Percentiles rank a stretch among this genome's conserved stretches.
Evolutionary conservation across 92 coral and sea anemone genomes (phyloP).

Genomic region (Scolanthus callimorphus): DNA sequence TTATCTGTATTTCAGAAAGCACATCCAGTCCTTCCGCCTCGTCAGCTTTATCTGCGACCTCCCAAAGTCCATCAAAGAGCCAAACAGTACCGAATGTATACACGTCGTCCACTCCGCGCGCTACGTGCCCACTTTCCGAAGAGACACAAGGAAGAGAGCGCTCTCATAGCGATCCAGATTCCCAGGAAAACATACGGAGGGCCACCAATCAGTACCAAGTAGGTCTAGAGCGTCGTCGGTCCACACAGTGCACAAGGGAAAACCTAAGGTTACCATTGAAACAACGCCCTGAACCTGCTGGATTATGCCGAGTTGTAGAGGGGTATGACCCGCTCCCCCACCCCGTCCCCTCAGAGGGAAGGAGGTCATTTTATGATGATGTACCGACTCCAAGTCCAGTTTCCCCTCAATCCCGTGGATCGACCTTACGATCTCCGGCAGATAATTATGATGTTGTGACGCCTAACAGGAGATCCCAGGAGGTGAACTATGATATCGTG

Average conservation of each 20-base stretch:
- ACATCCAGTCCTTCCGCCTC: background rate
- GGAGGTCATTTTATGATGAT: constrained; percentile 29
- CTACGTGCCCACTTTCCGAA: constrained; percentile 45
- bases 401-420: background rate
- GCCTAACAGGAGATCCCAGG: constrained; percentile 12
- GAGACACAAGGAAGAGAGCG: background rate
- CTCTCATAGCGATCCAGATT: constrained; percentile 36
- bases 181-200: constrained; percentile 17
- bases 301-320: constrained; percentile 34
- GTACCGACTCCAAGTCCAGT: constrained; percentile 40
- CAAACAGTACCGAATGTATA: constrained; percentile 4
- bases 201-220: constrained; percentile 20
- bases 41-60: background rate
- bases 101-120: constrained; percentile 31
- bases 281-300: background rate
- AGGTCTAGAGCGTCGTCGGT: constrained; percentile 14
- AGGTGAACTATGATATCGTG: constrained; percentile 45
- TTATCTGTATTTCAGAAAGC: too few relatives aligned
- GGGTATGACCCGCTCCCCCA: constrained; percentile 58
- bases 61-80: background rate
- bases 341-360: constrained; percentile 15
- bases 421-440: background rate
- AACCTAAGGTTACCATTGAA: constrained; percentile 15
- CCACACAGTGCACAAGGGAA: constrained; percentile 8
- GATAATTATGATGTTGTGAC: constrained; percentile 49